phyloP scores from a whole-genome alignment of 2,888 invertebrate genomes.

The Stenurella melanura region DNA sequence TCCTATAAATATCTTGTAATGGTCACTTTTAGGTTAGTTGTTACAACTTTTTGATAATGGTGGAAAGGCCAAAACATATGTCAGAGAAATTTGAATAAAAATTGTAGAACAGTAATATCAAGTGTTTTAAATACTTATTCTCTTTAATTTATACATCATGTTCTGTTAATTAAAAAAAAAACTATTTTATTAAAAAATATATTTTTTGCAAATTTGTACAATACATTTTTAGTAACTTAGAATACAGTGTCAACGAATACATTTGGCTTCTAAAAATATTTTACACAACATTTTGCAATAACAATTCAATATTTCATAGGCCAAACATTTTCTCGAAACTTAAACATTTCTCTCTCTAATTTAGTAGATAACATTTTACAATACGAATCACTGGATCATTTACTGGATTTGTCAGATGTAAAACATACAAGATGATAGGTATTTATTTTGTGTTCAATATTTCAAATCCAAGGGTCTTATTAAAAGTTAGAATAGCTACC shows the following conservation, averaged over 20 bases:
- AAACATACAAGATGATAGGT: neutral
- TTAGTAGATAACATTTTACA: neutral
- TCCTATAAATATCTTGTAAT: too few species aligned
- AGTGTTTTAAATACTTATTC: too few species aligned
- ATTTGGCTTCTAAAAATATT: neutral
- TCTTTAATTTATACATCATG: neutral
- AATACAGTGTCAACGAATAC: neutral
- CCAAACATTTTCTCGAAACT: neutral
- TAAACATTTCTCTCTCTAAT: neutral
- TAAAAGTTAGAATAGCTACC: too few species aligned
- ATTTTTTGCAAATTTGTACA: constrained; percentile 6
- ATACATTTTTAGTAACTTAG: neutral
- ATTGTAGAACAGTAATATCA: too few species aligned
- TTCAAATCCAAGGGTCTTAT: too few species aligned
- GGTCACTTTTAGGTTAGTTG: too few species aligned
- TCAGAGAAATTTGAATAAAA: too few species aligned
- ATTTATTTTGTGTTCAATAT: neutral
- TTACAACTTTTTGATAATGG: too few species aligned
- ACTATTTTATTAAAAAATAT: constrained; percentile 2
- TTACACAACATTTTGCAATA: neutral
- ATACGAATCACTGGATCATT: neutral
- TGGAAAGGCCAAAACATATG: too few species aligned
- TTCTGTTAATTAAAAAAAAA: neutral
- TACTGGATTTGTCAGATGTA: neutral
- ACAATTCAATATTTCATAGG: neutral